phyloP scores from a whole-genome alignment of 1,140 invertebrate genomes.

The Sinonovacula constricta region DNA sequence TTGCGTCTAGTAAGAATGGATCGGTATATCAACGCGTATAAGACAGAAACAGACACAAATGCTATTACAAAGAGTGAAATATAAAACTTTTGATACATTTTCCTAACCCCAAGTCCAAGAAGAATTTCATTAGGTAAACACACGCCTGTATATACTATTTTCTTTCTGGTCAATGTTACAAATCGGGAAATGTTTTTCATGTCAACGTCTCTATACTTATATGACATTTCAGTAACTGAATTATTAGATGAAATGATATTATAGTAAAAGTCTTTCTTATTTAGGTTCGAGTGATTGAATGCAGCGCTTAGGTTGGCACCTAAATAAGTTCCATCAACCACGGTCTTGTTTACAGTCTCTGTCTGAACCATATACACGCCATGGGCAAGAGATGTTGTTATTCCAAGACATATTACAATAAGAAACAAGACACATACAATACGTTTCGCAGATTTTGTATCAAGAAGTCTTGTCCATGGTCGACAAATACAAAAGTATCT shows the following conservation, averaged over 20 bases:
- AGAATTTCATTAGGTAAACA: constrained; percentile 57
- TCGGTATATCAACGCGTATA: constrained; percentile 71
- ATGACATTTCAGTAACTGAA: not conserved
- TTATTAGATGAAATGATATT: no score
- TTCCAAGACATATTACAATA: constrained; percentile 69
- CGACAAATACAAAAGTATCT: constrained; percentile 78
- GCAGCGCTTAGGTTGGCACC: not conserved
- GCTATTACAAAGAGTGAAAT: constrained; percentile 69
- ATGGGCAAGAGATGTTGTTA: constrained; percentile 67
- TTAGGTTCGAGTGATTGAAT: not conserved
- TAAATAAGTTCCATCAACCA: not conserved
- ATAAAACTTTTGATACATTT: constrained; percentile 66
- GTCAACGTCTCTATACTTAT: not conserved
- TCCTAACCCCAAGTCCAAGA: constrained; percentile 54
- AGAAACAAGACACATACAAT: constrained; percentile 63
- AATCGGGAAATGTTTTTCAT: not conserved
- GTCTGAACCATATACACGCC: constrained; percentile 58
- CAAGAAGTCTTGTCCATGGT: constrained; percentile 73
- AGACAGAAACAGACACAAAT: constrained; percentile 64
- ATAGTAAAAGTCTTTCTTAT: no score
- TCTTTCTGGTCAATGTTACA: not conserved
- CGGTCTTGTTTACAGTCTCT: not conserved
- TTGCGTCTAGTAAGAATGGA: constrained; percentile 63
- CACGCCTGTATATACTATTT: constrained; percentile 22
- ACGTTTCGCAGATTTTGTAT: constrained; percentile 67